Conservation (phyloP, 2,888 invertebrate species). For the Liodrosophila aerea region DNA sequence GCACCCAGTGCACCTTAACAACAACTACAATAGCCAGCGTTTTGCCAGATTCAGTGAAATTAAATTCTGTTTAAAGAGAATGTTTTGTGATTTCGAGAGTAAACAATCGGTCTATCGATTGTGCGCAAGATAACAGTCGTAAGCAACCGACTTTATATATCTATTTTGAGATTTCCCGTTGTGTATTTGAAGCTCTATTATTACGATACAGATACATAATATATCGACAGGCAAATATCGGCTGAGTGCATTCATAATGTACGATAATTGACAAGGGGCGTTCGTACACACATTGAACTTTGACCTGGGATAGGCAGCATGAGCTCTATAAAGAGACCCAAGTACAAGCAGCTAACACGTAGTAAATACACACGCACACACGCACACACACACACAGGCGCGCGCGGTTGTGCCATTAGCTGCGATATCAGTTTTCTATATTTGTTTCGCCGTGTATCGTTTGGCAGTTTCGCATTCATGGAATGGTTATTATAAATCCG, state of each 20-base stretch:
- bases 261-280: slow-evolving; percentile 32
- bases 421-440: slow-evolving; percentile 57
- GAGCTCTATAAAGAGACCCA: slow-evolving; percentile 26
- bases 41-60: no score
- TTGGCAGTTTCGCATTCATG: slow-evolving; percentile 50
- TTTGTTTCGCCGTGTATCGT: slow-evolving; percentile 44
- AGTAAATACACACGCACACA: slow-evolving; percentile 7
- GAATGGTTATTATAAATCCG: slow-evolving; percentile 41
- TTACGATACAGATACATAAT: no score
- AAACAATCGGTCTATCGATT: no score
- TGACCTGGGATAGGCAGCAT: slow-evolving; percentile 14
- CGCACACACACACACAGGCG: slow-evolving; percentile 7
- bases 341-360: slow-evolving; percentile 13
- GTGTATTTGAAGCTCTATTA: no score
- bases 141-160: no score
- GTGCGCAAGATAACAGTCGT: no score
- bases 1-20: background rate
- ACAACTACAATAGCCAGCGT: background rate
- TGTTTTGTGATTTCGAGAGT: no score
- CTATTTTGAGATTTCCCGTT: no score
- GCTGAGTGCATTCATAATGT: slow-evolving; percentile 7
- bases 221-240: background rate
- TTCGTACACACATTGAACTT: slow-evolving; percentile 23
- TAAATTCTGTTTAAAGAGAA: no score
- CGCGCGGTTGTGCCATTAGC: slow-evolving; percentile 35